phyloP scores from a whole-genome alignment of 1,140 invertebrate species.

The Aplysia californica region DNA sequence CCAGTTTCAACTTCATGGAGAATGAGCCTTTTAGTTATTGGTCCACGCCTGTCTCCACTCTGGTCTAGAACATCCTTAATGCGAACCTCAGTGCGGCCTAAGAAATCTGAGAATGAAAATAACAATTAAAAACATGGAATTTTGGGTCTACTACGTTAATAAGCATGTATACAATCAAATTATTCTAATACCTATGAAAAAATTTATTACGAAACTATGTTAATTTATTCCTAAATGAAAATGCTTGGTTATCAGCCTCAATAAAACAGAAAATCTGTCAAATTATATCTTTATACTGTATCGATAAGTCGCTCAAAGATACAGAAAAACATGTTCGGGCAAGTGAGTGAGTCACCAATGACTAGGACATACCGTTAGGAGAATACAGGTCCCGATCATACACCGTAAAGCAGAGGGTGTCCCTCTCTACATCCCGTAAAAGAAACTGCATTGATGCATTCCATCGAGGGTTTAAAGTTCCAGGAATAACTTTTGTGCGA shows the following conservation, averaged over 20 bases:
- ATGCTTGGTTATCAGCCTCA: neutral
- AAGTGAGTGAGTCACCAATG: too few relatives aligned
- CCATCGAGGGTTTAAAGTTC: conserved; percentile 78
- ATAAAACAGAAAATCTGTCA: neutral
- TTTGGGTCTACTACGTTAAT: neutral
- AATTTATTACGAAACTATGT: neutral
- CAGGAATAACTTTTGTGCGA: conserved; percentile 76
- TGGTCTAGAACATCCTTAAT: conserved; percentile 77
- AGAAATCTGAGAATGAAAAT: conserved; percentile 73
- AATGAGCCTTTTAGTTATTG: conserved; percentile 77
- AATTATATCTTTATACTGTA: neutral
- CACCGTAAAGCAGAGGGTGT: conserved; percentile 82
- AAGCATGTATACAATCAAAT: neutral
- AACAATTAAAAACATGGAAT: neutral
- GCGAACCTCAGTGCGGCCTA: conserved; percentile 81
- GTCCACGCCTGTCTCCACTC: conserved; percentile 73
- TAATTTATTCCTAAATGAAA: neutral
- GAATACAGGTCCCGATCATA: conserved; percentile 82
- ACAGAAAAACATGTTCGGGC: conserved; percentile 22
- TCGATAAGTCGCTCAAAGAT: neutral
- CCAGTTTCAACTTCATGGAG: conserved; percentile 80
- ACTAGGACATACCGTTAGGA: conserved; percentile 85
- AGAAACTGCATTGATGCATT: conserved; percentile 88
- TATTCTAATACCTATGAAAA: neutral
- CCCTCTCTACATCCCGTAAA: conserved; percentile 79